Percentiles rank a stretch among this genome's conserved stretches.
Evolutionary conservation across 2,113 vertebrate genomes (phyloP).

Genomic region (Pluvialis apricaria): DNA sequence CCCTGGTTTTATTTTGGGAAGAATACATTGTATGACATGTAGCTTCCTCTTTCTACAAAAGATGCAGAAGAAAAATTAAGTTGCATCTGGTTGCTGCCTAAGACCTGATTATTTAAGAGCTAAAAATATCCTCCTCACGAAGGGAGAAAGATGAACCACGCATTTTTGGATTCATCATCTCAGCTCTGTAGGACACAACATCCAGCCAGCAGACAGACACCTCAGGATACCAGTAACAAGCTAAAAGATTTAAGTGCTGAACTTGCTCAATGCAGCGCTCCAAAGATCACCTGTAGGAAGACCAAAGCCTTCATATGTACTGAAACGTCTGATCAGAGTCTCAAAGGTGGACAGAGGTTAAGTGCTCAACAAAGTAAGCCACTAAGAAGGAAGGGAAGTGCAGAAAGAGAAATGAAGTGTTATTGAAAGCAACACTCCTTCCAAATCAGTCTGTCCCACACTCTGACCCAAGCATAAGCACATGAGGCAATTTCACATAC

Average conservation of each 20-base stretch:
- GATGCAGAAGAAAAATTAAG: neutral
- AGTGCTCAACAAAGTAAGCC: neutral
- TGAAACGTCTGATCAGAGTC: neutral
- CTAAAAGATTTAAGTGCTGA: neutral
- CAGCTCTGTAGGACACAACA: neutral
- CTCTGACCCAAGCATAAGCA: neutral
- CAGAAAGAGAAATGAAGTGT: neutral
- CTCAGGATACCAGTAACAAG: neutral
- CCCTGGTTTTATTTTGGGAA: neutral
- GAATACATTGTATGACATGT: neutral
- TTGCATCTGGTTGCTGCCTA: neutral
- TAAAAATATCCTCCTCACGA: neutral
- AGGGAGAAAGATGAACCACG: neutral
- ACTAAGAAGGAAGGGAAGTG: neutral
- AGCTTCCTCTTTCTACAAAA: neutral
- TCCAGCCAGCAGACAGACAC: neutral
- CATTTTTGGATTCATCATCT: neutral
- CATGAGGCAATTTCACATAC: neutral
- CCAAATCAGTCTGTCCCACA: neutral
- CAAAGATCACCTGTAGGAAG: neutral
- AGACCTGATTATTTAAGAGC: neutral
- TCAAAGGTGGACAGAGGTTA: neutral
- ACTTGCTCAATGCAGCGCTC: neutral
- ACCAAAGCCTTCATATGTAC: neutral
- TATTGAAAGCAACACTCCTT: neutral